A percentile compares a stretch with the other conserved stretches of the same genome.
Evolutionary conservation across 2,888 invertebrate species (phyloP).

Genomic region (Caenorhabditis sinica): DNA sequence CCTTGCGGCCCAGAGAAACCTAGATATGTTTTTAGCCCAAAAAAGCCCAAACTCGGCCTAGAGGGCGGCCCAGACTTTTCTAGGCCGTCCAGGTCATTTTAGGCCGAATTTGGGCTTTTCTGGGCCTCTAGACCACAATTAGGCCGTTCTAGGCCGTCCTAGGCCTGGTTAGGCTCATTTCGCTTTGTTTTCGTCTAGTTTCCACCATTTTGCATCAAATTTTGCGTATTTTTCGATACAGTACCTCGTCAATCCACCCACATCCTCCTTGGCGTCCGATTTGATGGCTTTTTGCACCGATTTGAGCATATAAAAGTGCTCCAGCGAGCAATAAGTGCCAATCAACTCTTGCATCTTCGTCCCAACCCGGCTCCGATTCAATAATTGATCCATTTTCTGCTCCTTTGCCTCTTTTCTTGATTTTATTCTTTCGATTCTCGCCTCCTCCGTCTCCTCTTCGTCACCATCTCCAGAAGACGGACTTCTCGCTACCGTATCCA

Average conservation of each 20-base stretch:
- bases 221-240: too few relatives aligned
- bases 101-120: too few relatives aligned
- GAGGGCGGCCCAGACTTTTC: too few relatives aligned
- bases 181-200: too few relatives aligned
- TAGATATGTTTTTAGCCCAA: too few relatives aligned
- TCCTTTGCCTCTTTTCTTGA: constrained; percentile 73
- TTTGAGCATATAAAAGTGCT: constrained; percentile 96
- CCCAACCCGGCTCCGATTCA: constrained; percentile 80
- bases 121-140: too few relatives aligned
- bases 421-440: constrained; percentile 55
- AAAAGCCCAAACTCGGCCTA: too few relatives aligned
- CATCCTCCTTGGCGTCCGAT: constrained; percentile 88
- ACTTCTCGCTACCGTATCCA: constrained; percentile 10
- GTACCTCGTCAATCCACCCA: constrained; percentile 85
- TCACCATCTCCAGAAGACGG: constrained; percentile 38
- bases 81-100: too few relatives aligned
- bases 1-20: too few relatives aligned
- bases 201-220: too few relatives aligned
- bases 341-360: constrained; percentile 86
- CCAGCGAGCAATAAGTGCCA: constrained; percentile 92
- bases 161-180: not conserved
- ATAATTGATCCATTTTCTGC: constrained; percentile 78
- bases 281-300: constrained; percentile 94
- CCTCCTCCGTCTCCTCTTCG: constrained; percentile 45
- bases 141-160: too few relatives aligned